Evolutionary conservation across 2,888 invertebrate genomes (phyloP).

Genomic region (Bombylius discolor): DNA sequence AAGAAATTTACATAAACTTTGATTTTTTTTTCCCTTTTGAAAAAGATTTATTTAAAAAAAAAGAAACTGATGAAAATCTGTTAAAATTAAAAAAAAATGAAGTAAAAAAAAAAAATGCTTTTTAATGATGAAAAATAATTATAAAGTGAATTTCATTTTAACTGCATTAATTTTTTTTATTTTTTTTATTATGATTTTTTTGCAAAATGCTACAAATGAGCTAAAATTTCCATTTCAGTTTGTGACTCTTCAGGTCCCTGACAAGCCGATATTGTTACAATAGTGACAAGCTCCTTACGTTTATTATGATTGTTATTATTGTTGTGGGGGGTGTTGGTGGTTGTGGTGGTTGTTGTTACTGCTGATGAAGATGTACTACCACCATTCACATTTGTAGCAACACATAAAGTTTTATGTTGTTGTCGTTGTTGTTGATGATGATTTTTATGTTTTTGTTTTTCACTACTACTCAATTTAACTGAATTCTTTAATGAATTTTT

Average conservation of each 20-base stretch:
- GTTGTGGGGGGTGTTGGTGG: conserved; percentile 13
- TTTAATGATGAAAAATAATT: too few species aligned
- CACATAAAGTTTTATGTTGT: not conserved
- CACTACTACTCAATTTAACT: not conserved
- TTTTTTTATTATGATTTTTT: not conserved
- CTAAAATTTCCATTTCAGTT: conserved; percentile 33
- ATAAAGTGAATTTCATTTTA: too few species aligned
- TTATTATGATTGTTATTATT: conserved; percentile 15
- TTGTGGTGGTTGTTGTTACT: conserved; percentile 3
- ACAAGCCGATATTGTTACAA: conserved; percentile 31
- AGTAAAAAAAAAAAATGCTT: too few species aligned
- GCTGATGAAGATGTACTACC: not conserved
- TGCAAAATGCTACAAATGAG: conserved; percentile 28
- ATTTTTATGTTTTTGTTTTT: conserved; percentile 7
- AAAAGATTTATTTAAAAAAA: too few species aligned
- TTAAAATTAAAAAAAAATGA: too few species aligned
- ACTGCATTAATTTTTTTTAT: too few species aligned
- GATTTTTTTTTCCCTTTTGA: too few species aligned
- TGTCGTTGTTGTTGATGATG: conserved; percentile 6
- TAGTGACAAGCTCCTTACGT: conserved; percentile 34
- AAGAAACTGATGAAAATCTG: too few species aligned
- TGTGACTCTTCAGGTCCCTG: conserved; percentile 6
- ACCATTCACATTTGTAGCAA: too few species aligned
- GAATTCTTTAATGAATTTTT: not conserved
- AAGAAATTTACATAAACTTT: too few species aligned